A percentile compares a stretch with the other conserved stretches of the same genome.
phyloP scores from a whole-genome alignment of 1,140 invertebrate genomes.

The Microplitis mediator region DNA sequence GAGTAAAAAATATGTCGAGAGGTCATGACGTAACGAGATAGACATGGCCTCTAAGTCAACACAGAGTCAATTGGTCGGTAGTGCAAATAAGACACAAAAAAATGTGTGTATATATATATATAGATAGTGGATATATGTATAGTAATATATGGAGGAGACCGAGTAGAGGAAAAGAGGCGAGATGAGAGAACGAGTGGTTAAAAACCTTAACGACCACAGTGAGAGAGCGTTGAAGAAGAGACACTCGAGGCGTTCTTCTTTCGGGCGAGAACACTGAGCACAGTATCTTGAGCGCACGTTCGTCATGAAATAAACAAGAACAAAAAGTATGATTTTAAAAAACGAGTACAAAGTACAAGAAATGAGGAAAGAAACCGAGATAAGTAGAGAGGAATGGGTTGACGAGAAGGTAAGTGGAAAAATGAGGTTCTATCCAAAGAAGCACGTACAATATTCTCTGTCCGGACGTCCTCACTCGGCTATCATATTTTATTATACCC shows the following conservation, averaged over 20 bases:
- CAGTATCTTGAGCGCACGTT: neutral
- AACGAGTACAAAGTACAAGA: constrained; percentile 8
- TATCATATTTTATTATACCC: neutral
- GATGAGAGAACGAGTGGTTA: neutral
- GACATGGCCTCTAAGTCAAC: constrained; percentile 32
- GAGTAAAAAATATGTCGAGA: neutral
- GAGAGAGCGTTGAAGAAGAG: constrained; percentile 26
- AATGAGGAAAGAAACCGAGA: neutral
- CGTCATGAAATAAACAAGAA: constrained; percentile 6
- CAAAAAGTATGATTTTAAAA: neutral
- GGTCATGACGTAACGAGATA: constrained; percentile 22
- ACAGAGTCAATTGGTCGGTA: constrained; percentile 41
- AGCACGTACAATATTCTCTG: constrained; percentile 15
- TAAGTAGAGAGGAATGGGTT: neutral
- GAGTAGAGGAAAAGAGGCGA: neutral
- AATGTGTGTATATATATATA: neutral
- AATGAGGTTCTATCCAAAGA: constrained; percentile 10
- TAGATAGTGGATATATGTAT: no score
- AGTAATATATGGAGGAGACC: neutral
- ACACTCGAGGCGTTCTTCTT: constrained; percentile 25
- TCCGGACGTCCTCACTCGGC: constrained; percentile 15
- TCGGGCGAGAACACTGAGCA: constrained; percentile 3
- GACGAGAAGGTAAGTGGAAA: constrained; percentile 2
- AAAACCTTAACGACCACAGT: constrained; percentile 15
- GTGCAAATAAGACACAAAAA: constrained; percentile 39